Evolutionary conservation across 2,888 invertebrate genomes (phyloP).

Genomic region (Aporophyla lueneburgensis): DNA sequence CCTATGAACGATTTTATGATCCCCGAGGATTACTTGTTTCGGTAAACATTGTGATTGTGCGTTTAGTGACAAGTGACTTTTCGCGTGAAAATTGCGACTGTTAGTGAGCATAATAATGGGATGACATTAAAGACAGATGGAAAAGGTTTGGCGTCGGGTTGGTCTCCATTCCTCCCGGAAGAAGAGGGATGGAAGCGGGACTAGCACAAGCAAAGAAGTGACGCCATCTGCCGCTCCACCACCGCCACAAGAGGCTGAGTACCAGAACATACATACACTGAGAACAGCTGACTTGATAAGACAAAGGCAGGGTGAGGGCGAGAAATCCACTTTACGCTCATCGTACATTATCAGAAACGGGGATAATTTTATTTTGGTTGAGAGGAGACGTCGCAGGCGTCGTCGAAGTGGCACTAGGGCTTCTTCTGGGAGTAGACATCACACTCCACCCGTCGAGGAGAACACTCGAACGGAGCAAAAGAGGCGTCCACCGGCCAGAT

Average conservation of each 20-base stretch:
- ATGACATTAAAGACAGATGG: conserved; percentile 89
- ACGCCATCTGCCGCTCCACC: conserved; percentile 80
- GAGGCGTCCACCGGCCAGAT: conserved; percentile 86
- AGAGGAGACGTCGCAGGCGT: conserved; percentile 86
- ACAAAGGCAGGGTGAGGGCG: conserved; percentile 86
- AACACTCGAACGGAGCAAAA: conserved; percentile 85
- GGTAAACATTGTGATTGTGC: conserved; percentile 54
- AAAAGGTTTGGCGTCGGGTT: conserved; percentile 91
- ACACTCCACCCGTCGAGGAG: conserved; percentile 87
- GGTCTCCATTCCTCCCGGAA: conserved; percentile 91
- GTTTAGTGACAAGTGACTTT: conserved; percentile 55
- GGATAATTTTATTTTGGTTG: conserved; percentile 89
- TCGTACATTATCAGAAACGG: conserved; percentile 90
- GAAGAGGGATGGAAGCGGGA: conserved; percentile 90
- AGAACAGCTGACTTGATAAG: conserved; percentile 90
- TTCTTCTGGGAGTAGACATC: conserved; percentile 86
- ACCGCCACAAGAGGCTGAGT: conserved; percentile 85
- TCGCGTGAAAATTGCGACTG: conserved; percentile 48
- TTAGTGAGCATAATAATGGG: conserved; percentile 83
- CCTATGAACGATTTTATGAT: conserved; percentile 40
- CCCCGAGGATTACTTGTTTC: conserved; percentile 20
- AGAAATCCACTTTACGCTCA: conserved; percentile 88
- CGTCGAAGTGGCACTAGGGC: conserved; percentile 88
- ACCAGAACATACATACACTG: conserved; percentile 88
- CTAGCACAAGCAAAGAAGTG: conserved; percentile 87